These are phyloP conservation scores for Diadophis punctatus DNA, from an alignment of 2,113 vertebrate species.

Conservation along the genomic window DNA sequence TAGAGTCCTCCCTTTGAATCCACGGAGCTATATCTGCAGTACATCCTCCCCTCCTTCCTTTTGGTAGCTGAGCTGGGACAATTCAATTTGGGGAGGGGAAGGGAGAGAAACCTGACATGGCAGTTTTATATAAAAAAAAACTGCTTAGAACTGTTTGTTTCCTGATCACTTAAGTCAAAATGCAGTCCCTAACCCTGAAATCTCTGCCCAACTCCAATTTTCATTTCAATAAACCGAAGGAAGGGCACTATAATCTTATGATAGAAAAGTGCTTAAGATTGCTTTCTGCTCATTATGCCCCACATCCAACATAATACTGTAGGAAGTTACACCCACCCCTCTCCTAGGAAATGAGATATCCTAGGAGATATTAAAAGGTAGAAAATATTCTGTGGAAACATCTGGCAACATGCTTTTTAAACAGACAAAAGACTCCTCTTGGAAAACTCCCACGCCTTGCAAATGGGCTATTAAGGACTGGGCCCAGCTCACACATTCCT, in stretches of 20 bases:
- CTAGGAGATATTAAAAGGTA: too few relatives aligned
- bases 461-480: too few relatives aligned
- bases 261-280: background rate
- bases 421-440: too few relatives aligned
- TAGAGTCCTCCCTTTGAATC: constrained; percentile 2
- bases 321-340: too few relatives aligned
- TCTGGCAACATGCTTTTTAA: too few relatives aligned
- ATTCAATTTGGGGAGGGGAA: background rate
- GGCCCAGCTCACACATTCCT: too few relatives aligned
- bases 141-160: background rate
- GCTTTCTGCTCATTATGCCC: background rate
- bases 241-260: background rate
- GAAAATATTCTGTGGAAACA: too few relatives aligned
- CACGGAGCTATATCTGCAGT: constrained; percentile 16
- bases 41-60: background rate
- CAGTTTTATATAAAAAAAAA: background rate
- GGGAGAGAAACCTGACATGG: background rate
- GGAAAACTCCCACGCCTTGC: too few relatives aligned
- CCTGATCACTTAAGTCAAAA: background rate
- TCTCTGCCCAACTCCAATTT: background rate
- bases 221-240: background rate
- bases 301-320: background rate
- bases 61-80: background rate
- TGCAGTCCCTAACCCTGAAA: background rate
- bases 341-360: too few relatives aligned